These are phyloP conservation scores for Antitype chi DNA, from an alignment of 2,888 invertebrate species.

Conservation along the genomic window DNA sequence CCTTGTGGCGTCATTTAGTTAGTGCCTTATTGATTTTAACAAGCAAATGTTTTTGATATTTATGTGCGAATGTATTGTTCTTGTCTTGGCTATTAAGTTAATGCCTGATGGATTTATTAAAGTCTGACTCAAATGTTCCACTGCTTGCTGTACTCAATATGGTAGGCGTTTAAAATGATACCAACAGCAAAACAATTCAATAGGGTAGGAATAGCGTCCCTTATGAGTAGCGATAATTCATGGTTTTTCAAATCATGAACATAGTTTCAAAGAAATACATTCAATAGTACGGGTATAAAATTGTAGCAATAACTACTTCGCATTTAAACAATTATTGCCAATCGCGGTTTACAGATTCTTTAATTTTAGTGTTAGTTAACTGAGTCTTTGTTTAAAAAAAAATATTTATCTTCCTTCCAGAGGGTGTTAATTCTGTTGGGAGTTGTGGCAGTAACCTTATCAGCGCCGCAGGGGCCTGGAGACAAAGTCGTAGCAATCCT, in stretches of 20 bases:
- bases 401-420: constrained; percentile 73
- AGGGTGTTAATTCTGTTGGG: constrained; percentile 80
- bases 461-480: constrained; percentile 87
- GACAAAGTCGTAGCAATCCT: constrained; percentile 92
- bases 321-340: not conserved
- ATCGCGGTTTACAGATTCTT: not conserved
- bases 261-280: not conserved
- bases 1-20: constrained; percentile 29
- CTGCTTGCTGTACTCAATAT: constrained; percentile 11
- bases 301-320: not conserved
- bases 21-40: constrained; percentile 22
- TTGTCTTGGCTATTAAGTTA: not conserved
- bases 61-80: not conserved
- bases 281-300: not conserved
- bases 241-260: not conserved
- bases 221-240: not conserved
- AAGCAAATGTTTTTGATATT: not conserved
- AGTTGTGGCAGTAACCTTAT: constrained; percentile 78
- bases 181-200: not conserved
- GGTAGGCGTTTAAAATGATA: constrained; percentile 30
- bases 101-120: constrained; percentile 21
- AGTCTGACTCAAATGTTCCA: not conserved
- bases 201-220: not conserved
- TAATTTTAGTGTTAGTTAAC: not conserved
- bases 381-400: not conserved